Evolutionary conservation across 2,888 invertebrate species (phyloP).

Genomic region (Meloe dianella): DNA sequence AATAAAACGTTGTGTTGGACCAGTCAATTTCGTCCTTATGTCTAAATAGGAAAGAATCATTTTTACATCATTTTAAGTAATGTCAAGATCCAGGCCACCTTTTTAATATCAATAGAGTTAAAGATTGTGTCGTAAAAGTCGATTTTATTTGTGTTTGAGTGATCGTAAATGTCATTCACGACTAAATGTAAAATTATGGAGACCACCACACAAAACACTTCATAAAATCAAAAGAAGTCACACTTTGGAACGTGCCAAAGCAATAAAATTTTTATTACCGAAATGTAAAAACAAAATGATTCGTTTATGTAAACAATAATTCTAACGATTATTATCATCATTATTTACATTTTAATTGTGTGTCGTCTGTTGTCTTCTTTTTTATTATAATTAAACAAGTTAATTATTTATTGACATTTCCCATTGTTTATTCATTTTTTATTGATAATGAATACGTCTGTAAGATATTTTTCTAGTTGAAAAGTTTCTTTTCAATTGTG

Average conservation of each 20-base stretch:
- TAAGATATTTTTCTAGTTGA: neutral
- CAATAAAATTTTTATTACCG: constrained; percentile 50
- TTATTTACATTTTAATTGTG: constrained; percentile 32
- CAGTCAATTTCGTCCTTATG: constrained; percentile 49
- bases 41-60: constrained; percentile 33
- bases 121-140: constrained; percentile 62
- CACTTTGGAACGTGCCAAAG: constrained; percentile 47
- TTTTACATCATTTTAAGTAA: constrained; percentile 17
- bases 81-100: constrained; percentile 33
- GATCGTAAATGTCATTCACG: constrained; percentile 65
- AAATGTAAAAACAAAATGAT: constrained; percentile 47
- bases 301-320: constrained; percentile 47
- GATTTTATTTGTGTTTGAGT: constrained; percentile 67
- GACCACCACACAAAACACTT: constrained; percentile 52
- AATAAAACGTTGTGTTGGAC: too few relatives aligned
- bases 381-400: neutral
- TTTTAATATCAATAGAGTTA: constrained; percentile 46
- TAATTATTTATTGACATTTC: neutral
- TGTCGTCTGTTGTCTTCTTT: too few relatives aligned
- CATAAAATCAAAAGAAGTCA: constrained; percentile 45
- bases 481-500: constrained; percentile 30
- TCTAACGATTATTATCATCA: constrained; percentile 31
- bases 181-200: constrained; percentile 54
- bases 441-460: neutral
- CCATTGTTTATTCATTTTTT: constrained; percentile 7